Percentiles rank a stretch among this genome's conserved stretches.
Conservation (phyloP, 2,888 invertebrate genomes). For the Megamerina dolium region DNA sequence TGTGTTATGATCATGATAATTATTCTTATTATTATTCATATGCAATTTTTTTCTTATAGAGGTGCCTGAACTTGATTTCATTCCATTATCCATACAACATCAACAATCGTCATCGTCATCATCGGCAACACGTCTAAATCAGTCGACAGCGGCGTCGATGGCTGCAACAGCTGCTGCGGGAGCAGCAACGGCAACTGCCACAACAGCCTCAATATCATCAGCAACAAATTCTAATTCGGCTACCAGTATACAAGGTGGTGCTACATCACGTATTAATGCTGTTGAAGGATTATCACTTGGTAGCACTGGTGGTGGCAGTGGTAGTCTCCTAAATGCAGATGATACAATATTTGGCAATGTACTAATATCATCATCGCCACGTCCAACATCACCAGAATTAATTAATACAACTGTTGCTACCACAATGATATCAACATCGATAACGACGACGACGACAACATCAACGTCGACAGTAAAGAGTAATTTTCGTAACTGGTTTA, state of each 20-base stretch:
- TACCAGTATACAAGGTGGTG: constrained; percentile 38
- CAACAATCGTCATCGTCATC: constrained; percentile 25
- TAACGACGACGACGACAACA: constrained; percentile 19
- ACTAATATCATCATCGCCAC: constrained; percentile 28
- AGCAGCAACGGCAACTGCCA: constrained; percentile 28
- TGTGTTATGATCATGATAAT: no score
- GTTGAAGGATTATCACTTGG: constrained; percentile 21
- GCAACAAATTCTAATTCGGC: constrained; percentile 43
- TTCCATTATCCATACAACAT: constrained; percentile 35
- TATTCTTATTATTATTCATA: no score
- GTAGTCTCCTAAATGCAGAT: constrained; percentile 34
- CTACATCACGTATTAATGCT: constrained; percentile 32
- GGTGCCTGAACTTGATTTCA: constrained; percentile 44
- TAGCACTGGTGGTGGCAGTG: constrained; percentile 31
- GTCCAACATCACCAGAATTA: constrained; percentile 38
- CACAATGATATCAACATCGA: constrained; percentile 14
- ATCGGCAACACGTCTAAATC: constrained; percentile 28
- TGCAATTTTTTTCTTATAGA: constrained; percentile 18
- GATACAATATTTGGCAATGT: constrained; percentile 26
- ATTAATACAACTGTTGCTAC: constrained; percentile 19
- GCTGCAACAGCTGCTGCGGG: constrained; percentile 25
- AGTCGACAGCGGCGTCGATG: constrained; percentile 29
- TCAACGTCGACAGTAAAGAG: constrained; percentile 29
- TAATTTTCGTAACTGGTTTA: constrained; percentile 41
- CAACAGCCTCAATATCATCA: constrained; percentile 24